Percentiles rank a stretch among this genome's conserved stretches.
Evolutionary conservation across 2,113 vertebrate species (phyloP).

Genomic region (Labeo catla): DNA sequence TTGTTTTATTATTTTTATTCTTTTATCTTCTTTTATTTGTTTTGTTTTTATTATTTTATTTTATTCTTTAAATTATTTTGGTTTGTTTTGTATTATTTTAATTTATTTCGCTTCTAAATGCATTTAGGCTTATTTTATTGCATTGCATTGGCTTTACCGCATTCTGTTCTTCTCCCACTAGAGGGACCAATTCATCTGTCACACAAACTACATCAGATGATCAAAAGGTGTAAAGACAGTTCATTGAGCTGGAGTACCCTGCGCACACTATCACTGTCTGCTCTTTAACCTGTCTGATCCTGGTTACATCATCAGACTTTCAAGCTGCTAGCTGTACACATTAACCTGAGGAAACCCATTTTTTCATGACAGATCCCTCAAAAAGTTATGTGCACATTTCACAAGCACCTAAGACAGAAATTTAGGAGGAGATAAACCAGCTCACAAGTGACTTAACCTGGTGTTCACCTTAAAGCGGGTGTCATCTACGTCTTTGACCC

Average conservation of each 20-base stretch:
- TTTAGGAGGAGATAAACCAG: background rate
- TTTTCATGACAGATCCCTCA: background rate
- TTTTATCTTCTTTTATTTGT: background rate
- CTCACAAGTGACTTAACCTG: background rate
- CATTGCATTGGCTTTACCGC: background rate
- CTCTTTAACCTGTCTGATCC: background rate
- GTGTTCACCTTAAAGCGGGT: slow-evolving; percentile 69
- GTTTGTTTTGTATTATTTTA: background rate
- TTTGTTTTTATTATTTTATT: background rate
- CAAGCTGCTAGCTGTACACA: background rate
- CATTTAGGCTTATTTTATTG: background rate
- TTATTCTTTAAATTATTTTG: background rate
- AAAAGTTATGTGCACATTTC: background rate
- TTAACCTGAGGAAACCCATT: background rate
- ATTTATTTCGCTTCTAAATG: background rate
- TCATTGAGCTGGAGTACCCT: background rate
- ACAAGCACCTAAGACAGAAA: background rate
- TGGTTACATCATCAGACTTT: background rate
- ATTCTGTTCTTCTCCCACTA: background rate
- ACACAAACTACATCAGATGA: background rate
- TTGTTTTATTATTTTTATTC: background rate
- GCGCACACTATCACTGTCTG: background rate
- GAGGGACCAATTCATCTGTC: slow-evolving; percentile 10
- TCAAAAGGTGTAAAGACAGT: background rate
- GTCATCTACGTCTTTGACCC: slow-evolving; percentile 68